These are phyloP conservation scores for Coracias cyanogaster DNA, from an alignment of 2,797 vertebrate genomes.

Conservation along the genomic window DNA sequence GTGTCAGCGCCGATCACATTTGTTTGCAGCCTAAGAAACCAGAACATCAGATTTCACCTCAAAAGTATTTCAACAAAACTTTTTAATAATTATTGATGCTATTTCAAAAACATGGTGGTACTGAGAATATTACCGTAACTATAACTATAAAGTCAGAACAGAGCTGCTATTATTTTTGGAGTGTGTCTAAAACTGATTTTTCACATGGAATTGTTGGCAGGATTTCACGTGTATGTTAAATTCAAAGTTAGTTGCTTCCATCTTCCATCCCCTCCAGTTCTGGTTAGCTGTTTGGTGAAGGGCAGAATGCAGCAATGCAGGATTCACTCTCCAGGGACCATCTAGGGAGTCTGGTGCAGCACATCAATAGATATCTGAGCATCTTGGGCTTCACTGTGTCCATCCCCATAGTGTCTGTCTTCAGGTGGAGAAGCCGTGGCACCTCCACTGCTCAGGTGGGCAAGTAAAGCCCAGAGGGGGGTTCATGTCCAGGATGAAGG, in stretches of 20 bases:
- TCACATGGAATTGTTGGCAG: background rate
- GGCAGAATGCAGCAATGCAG: background rate
- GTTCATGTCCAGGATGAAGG: fast-evolving
- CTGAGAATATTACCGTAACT: background rate
- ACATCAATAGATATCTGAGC: fast-evolving
- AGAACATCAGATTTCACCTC: background rate
- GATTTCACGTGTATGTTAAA: background rate
- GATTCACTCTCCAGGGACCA: background rate
- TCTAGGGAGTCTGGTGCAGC: fast-evolving
- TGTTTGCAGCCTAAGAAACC: background rate
- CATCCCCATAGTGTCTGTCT: fast-evolving
- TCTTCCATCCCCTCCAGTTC: background rate
- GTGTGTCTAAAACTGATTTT: slow-evolving; percentile 11
- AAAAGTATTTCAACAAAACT: background rate
- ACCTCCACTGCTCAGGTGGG: background rate
- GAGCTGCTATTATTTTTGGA: slow-evolving; percentile 17
- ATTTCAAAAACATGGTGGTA: background rate
- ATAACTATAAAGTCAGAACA: background rate
- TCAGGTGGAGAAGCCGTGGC: background rate
- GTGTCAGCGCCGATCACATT: background rate
- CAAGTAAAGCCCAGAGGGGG: fast-evolving
- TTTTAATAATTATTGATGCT: background rate
- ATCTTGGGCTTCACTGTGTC: background rate
- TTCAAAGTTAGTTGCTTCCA: background rate
- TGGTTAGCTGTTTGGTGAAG: background rate